phyloP scores from a whole-genome alignment of 2,888 invertebrate genomes.

The Sarcophaga rosellei region DNA sequence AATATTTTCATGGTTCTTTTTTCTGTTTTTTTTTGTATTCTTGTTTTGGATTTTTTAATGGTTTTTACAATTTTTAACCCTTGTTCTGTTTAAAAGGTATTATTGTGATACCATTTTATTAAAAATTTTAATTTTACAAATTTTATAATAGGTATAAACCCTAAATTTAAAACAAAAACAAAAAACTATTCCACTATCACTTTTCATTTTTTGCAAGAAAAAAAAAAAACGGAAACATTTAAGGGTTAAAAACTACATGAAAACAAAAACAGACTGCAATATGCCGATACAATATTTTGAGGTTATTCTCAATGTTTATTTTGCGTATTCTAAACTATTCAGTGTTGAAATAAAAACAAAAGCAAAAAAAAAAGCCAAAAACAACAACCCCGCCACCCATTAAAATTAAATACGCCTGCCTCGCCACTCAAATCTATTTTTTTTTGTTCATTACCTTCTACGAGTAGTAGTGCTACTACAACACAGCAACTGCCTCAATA shows the following conservation, averaged over 20 bases:
- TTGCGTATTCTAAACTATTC: conserved; percentile 40
- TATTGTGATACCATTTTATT: too few relatives aligned
- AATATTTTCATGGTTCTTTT: background rate
- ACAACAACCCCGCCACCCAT: conserved; percentile 8
- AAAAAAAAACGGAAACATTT: background rate
- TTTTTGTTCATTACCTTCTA: conserved; percentile 60
- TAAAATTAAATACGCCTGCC: background rate
- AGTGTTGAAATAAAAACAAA: conserved; percentile 23
- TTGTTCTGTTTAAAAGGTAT: too few relatives aligned
- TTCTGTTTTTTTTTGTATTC: conserved; percentile 16
- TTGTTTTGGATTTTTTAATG: conserved; percentile 7
- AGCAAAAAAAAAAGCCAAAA: conserved; percentile 13
- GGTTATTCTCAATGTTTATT: conserved; percentile 59
- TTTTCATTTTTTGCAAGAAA: background rate
- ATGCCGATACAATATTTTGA: conserved; percentile 55
- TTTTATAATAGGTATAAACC: too few relatives aligned
- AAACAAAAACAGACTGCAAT: conserved; percentile 27
- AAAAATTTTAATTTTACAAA: too few relatives aligned
- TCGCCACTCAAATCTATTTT: background rate
- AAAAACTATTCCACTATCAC: too few relatives aligned
- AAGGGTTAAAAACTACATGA: conserved; percentile 36
- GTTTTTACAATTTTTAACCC: background rate
- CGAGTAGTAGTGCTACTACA: background rate
- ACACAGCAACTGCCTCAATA: conserved; percentile 40
- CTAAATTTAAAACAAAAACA: too few relatives aligned